Percentiles rank a stretch among this genome's conserved stretches.
Evolutionary conservation across 2,113 vertebrate species (phyloP).

Genomic region (Philantomba maxwellii): DNA sequence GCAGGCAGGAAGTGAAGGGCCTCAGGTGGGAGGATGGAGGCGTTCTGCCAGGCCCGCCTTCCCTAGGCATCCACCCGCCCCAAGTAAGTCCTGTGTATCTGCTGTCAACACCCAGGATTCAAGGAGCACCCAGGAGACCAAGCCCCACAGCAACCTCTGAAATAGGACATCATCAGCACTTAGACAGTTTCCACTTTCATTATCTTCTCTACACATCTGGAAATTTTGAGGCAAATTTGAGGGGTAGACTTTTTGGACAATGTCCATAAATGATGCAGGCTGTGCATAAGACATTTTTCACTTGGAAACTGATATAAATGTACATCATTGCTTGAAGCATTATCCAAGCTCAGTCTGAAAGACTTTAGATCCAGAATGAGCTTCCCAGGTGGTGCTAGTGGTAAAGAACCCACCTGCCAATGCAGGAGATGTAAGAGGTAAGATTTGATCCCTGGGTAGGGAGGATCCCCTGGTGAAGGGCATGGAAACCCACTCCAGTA

Average conservation of each 20-base stretch:
- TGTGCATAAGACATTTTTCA: not conserved
- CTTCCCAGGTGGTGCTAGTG: not conserved
- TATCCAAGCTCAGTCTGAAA: not conserved
- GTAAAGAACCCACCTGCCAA: not conserved
- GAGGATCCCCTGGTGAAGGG: not conserved
- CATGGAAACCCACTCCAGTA: not conserved
- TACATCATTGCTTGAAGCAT: too few species aligned
- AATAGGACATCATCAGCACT: accelerated
- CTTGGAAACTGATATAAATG: too few species aligned
- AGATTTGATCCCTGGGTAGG: not conserved
- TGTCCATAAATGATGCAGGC: not conserved
- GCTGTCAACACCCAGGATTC: not conserved
- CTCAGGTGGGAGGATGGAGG: accelerated
- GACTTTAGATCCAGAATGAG: not conserved
- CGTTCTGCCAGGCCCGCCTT: accelerated
- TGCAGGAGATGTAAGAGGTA: accelerated
- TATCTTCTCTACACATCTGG: accelerated
- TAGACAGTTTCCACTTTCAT: not conserved
- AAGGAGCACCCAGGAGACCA: accelerated
- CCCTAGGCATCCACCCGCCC: accelerated
- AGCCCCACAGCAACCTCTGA: not conserved
- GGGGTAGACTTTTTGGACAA: not conserved
- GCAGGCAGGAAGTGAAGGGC: accelerated
- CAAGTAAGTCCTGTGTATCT: accelerated
- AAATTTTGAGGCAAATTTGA: not conserved